Evolutionary conservation across 1,140 invertebrate genomes (phyloP).

Genomic region (Grapholita molesta): DNA sequence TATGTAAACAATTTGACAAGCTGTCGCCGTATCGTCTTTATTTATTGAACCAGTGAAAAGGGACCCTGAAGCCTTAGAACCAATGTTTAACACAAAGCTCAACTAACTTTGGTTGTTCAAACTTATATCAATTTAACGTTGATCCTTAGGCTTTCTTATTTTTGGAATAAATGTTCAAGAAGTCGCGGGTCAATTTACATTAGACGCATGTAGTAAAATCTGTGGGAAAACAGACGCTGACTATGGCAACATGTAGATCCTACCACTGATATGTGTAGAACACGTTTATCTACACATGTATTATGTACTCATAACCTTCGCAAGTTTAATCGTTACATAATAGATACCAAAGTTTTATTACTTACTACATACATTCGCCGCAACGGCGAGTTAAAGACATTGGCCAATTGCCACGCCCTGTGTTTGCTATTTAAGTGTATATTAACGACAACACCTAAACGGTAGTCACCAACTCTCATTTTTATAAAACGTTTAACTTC

Average conservation of each 20-base stretch:
- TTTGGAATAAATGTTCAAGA: background rate
- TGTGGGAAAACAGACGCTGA: background rate
- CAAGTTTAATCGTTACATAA: background rate
- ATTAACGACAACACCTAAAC: background rate
- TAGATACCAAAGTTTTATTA: background rate
- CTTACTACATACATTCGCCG: background rate
- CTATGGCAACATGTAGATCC: background rate
- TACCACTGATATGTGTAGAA: background rate
- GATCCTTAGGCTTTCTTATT: no score
- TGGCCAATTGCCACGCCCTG: background rate
- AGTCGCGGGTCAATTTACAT: background rate
- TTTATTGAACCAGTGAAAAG: slow-evolving; percentile 27
- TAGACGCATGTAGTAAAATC: background rate
- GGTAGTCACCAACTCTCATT: background rate
- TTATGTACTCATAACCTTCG: background rate
- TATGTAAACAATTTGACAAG: slow-evolving; percentile 44
- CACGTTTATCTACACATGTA: background rate
- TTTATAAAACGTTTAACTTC: no score
- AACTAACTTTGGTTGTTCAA: background rate
- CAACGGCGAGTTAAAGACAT: background rate
- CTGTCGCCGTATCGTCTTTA: slow-evolving; percentile 35
- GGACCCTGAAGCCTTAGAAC: background rate
- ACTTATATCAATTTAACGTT: background rate
- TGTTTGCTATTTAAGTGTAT: background rate
- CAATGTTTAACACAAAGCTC: background rate